Evolutionary conservation across 1,140 invertebrate genomes (phyloP).

Genomic region (Aphis craccivora): DNA sequence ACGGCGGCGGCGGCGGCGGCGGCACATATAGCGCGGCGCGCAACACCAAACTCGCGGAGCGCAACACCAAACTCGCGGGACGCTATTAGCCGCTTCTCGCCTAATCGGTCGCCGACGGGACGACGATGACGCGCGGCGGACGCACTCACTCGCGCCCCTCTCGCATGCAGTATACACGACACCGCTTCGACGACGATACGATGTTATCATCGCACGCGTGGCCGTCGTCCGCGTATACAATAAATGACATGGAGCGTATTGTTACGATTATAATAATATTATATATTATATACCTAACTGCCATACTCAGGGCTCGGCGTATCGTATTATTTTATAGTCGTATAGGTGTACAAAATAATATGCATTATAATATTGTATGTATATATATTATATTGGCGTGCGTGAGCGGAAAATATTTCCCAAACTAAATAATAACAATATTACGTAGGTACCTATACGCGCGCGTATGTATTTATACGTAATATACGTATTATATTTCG

Average conservation of each 20-base stretch:
- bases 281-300: too few species aligned
- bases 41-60: constrained; percentile 9
- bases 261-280: too few species aligned
- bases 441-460: background rate
- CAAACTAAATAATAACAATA: constrained; percentile 15
- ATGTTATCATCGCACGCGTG: background rate
- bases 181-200: background rate
- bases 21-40: background rate
- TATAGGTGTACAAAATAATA: too few species aligned
- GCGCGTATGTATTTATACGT: background rate
- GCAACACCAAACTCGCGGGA: constrained; percentile 37
- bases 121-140: background rate
- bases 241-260: background rate
- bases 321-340: too few species aligned
- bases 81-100: constrained; percentile 27
- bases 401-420: constrained; percentile 4
- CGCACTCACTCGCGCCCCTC: background rate
- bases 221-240: background rate
- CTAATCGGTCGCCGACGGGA: constrained; percentile 32
- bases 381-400: background rate
- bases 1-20: background rate
- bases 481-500: constrained; percentile 33
- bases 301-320: too few species aligned
- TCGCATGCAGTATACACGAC: background rate
- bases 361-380: too few species aligned